Percentiles rank a stretch among this genome's conserved stretches.
Evolutionary conservation across 2,888 invertebrate genomes (phyloP).

Genomic region (Diloba caeruleocephala): DNA sequence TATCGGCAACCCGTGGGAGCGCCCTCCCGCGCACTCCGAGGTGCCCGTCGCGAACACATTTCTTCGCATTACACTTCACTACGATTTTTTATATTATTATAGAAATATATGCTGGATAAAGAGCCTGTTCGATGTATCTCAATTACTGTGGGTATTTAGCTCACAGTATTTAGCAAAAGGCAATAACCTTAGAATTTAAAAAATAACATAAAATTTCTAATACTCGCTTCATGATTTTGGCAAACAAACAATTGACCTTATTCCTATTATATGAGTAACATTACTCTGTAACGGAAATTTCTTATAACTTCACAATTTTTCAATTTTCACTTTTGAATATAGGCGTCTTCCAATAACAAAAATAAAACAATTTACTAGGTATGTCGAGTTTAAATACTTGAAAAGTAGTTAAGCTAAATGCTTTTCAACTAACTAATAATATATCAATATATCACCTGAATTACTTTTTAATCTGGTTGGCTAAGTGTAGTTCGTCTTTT

Average conservation of each 20-base stretch:
- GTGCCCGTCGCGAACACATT: slow-evolving; percentile 83
- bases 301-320: too few species aligned
- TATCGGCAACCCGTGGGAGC: slow-evolving; percentile 90
- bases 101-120: slow-evolving; percentile 31
- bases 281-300: not conserved
- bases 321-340: too few species aligned
- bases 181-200: slow-evolving; percentile 18
- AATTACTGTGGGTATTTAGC: slow-evolving; percentile 27
- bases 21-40: slow-evolving; percentile 88
- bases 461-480: slow-evolving; percentile 1
- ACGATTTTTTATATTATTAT: slow-evolving; percentile 57
- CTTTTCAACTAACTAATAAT: too few species aligned
- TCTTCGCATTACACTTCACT: slow-evolving; percentile 79
- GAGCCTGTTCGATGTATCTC: slow-evolving; percentile 27
- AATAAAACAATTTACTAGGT: too few species aligned
- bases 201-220: slow-evolving; percentile 21
- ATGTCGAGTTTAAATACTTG: too few species aligned
- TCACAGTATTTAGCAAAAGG: slow-evolving; percentile 16
- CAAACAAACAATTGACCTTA: slow-evolving; percentile 37
- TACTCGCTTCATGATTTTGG: slow-evolving; percentile 38
- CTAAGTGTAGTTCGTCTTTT: slow-evolving; percentile 1
- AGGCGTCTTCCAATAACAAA: too few species aligned
- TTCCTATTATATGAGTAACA: slow-evolving; percentile 1
- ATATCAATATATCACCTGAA: not conserved
- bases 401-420: too few species aligned